Evolutionary conservation across 2,888 invertebrate species (phyloP).

Genomic region (Plebejus anna): DNA sequence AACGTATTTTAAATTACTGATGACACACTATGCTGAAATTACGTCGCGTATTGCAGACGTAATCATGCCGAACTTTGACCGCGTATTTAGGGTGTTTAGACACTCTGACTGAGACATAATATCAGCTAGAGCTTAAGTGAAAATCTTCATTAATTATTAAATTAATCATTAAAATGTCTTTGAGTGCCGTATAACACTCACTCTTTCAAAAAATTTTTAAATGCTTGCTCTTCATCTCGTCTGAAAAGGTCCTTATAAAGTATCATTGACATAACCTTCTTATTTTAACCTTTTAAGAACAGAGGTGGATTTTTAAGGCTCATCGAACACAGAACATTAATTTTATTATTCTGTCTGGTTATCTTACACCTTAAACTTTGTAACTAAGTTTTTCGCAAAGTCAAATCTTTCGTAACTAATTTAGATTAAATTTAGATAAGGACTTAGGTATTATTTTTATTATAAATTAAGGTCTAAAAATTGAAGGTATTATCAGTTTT

Average conservation of each 20-base stretch:
- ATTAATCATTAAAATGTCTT: too few relatives aligned
- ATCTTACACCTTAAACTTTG: conserved; percentile 1
- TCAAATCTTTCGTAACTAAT: conserved; percentile 7
- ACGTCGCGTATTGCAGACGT: too few relatives aligned
- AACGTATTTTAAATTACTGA: too few relatives aligned
- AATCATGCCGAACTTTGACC: too few relatives aligned
- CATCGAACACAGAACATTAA: conserved; percentile 1
- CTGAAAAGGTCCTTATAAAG: background rate
- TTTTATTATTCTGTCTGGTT: conserved; percentile 12
- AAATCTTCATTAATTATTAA: too few relatives aligned
- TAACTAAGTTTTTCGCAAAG: conserved; percentile 1
- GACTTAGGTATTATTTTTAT: background rate
- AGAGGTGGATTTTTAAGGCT: background rate
- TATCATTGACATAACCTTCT: background rate
- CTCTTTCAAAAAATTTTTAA: background rate
- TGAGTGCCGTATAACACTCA: too few relatives aligned
- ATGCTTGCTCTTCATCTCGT: background rate
- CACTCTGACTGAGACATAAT: too few relatives aligned
- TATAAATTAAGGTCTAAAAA: background rate
- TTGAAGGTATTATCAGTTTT: background rate
- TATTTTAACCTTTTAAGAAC: background rate
- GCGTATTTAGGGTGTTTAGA: too few relatives aligned
- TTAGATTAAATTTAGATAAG: background rate
- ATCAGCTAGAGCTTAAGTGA: too few relatives aligned
- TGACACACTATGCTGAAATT: too few relatives aligned